Evolutionary conservation across 1,140 invertebrate species (phyloP).

Genomic region (Euglossa dilemma): DNA sequence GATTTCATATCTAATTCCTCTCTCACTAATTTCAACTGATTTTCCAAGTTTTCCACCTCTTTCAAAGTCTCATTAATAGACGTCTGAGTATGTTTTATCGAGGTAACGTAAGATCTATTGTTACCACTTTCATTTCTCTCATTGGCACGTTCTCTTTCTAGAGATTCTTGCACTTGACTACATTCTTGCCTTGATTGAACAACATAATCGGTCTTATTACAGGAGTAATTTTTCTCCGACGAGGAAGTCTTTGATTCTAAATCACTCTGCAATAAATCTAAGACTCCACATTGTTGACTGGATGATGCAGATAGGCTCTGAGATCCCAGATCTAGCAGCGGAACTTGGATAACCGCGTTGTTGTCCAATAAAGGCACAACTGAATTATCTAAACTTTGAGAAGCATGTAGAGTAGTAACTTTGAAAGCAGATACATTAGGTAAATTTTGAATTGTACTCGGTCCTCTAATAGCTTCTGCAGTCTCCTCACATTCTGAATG

Average conservation of each 20-base stretch:
- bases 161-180: background rate
- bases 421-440: slow-evolving; percentile 72
- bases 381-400: slow-evolving; percentile 53
- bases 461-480: slow-evolving; percentile 71
- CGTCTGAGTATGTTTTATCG: slow-evolving; percentile 15
- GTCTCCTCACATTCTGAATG: slow-evolving; percentile 86
- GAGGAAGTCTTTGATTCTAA: slow-evolving; percentile 43
- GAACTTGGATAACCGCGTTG: slow-evolving; percentile 61
- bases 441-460: slow-evolving; percentile 53
- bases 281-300: slow-evolving; percentile 9
- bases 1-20: slow-evolving; percentile 83
- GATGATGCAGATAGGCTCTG: slow-evolving; percentile 50
- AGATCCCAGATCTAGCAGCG: slow-evolving; percentile 68
- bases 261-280: slow-evolving; percentile 31
- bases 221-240: background rate
- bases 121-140: background rate
- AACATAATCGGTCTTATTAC: background rate
- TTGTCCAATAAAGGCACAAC: slow-evolving; percentile 54
- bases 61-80: slow-evolving; percentile 47
- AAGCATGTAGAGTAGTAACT: slow-evolving; percentile 25
- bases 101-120: background rate
- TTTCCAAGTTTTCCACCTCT: slow-evolving; percentile 80
- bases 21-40: slow-evolving; percentile 82
- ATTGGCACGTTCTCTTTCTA: background rate
- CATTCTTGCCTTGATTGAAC: background rate